Percentiles rank a stretch among this genome's conserved stretches.
Conservation (phyloP, 2,797 vertebrate species). For the Esox masquinongy region DNA sequence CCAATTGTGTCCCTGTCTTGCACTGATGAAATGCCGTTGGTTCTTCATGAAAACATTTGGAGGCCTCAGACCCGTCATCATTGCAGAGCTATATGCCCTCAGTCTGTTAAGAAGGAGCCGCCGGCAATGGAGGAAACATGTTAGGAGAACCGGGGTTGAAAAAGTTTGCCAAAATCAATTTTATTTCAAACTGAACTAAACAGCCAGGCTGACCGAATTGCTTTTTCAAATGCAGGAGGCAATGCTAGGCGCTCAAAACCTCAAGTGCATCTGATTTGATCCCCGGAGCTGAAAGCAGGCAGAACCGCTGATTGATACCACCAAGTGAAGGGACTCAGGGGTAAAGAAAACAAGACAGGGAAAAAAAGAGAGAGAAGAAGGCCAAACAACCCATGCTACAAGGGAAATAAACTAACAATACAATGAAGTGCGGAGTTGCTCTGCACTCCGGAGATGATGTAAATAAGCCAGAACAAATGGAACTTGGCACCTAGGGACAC, state of each 20-base stretch:
- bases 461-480: slow-evolving; percentile 36
- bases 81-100: slow-evolving; percentile 66
- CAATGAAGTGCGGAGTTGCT: slow-evolving; percentile 41
- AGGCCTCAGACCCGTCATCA: slow-evolving; percentile 49
- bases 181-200: slow-evolving; percentile 71
- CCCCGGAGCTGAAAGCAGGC: slow-evolving; percentile 66
- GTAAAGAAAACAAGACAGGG: slow-evolving; percentile 15
- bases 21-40: slow-evolving; percentile 3
- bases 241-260: slow-evolving; percentile 65
- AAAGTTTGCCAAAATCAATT: slow-evolving; percentile 71
- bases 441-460: slow-evolving; percentile 43
- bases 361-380: slow-evolving; percentile 24
- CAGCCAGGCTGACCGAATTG: slow-evolving; percentile 71
- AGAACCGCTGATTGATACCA: slow-evolving; percentile 70
- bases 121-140: slow-evolving; percentile 69
- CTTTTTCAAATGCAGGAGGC: slow-evolving; percentile 71
- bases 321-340: slow-evolving; percentile 40
- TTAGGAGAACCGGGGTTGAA: slow-evolving; percentile 43
- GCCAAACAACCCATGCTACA: slow-evolving; percentile 37
- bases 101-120: slow-evolving; percentile 66
- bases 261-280: slow-evolving; percentile 72
- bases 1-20: background rate
- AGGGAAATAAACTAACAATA: slow-evolving; percentile 51
- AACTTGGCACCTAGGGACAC: background rate
- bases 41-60: slow-evolving; percentile 22